Evolutionary conservation across 2,797 vertebrate species (phyloP).

Genomic region (Aplochiton taeniatus): DNA sequence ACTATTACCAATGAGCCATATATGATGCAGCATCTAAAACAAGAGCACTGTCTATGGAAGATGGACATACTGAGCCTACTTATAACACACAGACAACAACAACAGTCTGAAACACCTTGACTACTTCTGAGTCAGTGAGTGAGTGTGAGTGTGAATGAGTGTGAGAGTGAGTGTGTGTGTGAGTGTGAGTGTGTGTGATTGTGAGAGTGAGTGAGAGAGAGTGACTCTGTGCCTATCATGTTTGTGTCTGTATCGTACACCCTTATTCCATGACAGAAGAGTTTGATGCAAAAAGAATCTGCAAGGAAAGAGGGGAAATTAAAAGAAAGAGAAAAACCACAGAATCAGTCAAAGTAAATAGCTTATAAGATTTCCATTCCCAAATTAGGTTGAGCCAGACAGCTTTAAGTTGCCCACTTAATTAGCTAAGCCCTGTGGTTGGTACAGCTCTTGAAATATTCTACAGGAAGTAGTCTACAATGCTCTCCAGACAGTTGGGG

Average conservation of each 20-base stretch:
- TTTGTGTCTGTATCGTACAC: slow-evolving; percentile 2
- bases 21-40: background rate
- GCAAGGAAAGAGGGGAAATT: slow-evolving; percentile 33
- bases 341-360: background rate
- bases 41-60: background rate
- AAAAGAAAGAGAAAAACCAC: slow-evolving; percentile 13
- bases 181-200: background rate
- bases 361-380: too few species aligned
- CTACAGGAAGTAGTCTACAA: too few species aligned
- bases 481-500: too few species aligned
- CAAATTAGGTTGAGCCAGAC: too few species aligned
- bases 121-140: background rate
- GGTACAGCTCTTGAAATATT: too few species aligned
- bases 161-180: background rate
- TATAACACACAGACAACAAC: background rate
- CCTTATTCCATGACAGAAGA: slow-evolving; percentile 35
- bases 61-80: background rate
- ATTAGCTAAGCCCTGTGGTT: too few species aligned
- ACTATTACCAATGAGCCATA: background rate
- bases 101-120: background rate
- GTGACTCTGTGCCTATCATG: background rate
- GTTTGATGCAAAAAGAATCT: slow-evolving; percentile 39
- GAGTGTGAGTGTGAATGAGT: background rate
- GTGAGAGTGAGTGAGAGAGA: background rate
- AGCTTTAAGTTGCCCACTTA: too few species aligned